Evolutionary conservation across 2,113 vertebrate genomes (phyloP), one percentile per base, ranked within the genome.

Genomic region (Ceuthmochares aereus): DNA sequence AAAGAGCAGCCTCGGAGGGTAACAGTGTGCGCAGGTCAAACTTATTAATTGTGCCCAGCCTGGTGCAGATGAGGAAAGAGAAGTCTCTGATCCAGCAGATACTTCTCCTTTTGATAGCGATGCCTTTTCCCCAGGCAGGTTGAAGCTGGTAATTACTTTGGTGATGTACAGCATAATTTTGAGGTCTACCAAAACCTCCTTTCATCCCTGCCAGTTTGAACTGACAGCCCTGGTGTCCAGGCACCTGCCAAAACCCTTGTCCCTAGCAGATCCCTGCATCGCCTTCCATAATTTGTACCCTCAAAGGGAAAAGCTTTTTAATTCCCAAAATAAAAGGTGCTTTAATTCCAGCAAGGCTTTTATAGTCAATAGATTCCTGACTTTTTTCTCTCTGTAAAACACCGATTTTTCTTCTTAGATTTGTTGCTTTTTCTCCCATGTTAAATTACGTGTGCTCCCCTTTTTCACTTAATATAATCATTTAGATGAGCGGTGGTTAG

Each of bases 381-480:
- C 10, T 92, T 94, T 94, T 78, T 93, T 49, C 63, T 93, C 47
- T 69, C 75, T 55, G 79, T 36, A 95, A 91, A 95, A 94, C 6
- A 90, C 27, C 1, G 1, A 52, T 95, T 94, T 94, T 64, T 94
- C 72, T 82, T 89, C 84, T 91, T 73, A 81, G 92, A 96, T 96
- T 93, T 97, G 95, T 96, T 95, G 54, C 91, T 89, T 52, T 95
- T 94, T 91, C 84, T 96, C 76, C 51, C 29, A 84, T 96, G 95
- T 49, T 96, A 96, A 96, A 95, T 94, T 62, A 78, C 59, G 49
- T 95, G 84, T 89, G 87, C 60, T 92, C 47, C 94, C 95, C 75
- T 56, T 96, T 94, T 90, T 87, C 92, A 95, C 94, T 95, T 96
- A 97, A 95, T 96, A n/a, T 87, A 88, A 97, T 96, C 94, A 97